Conservation (phyloP, 2,888 invertebrate genomes). For the Archips crataeganus region DNA sequence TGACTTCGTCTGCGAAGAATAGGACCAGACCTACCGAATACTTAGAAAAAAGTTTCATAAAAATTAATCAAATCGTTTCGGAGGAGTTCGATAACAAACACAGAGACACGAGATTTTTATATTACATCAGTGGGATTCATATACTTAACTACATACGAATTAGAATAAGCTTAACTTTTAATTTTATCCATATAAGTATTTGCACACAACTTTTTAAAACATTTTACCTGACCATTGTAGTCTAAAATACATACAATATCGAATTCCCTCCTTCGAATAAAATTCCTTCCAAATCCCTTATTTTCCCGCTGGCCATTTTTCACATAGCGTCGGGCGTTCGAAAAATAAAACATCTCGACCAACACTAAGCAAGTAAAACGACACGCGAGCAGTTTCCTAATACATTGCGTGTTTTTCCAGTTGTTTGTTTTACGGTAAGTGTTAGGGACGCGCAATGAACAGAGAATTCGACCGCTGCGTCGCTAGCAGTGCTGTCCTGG, state of each 20-base stretch:
- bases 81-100: no score
- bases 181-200: neutral
- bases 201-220: neutral
- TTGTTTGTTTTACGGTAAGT: no score
- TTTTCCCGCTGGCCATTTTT: constrained; percentile 29
- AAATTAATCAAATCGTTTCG: no score
- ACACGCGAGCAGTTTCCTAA: neutral
- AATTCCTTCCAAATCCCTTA: constrained; percentile 8
- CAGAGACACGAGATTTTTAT: no score
- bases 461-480: neutral
- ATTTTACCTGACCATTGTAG: neutral
- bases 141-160: no score
- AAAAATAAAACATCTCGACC: constrained; percentile 13
- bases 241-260: neutral
- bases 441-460: neutral
- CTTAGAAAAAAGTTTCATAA: no score
- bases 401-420: neutral
- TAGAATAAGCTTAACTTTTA: neutral
- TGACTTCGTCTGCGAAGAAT: no score
- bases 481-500: neutral
- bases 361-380: neutral
- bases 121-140: no score
- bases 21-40: no score
- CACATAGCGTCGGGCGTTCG: constrained; percentile 14
- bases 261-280: neutral